A percentile compares a stretch with the other conserved stretches of the same genome.
These are phyloP conservation scores for Polydrusus pterygomalis DNA, from an alignment of 2,888 invertebrate species.

Conservation along the genomic window DNA sequence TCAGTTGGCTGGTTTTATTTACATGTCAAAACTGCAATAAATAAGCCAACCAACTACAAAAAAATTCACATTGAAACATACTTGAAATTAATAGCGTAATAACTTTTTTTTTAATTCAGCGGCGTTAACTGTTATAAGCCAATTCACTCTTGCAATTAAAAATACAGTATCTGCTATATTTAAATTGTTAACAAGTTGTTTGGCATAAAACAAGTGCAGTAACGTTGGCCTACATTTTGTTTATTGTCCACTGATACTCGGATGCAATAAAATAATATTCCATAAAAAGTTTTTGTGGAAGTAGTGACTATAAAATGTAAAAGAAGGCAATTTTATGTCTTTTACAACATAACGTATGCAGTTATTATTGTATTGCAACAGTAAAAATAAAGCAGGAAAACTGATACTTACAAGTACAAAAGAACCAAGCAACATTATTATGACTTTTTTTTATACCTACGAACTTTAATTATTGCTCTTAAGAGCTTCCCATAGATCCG, in stretches of 20 bases:
- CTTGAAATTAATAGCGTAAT: slow-evolving; percentile 5
- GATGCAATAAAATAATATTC: not conserved
- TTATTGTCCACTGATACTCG: slow-evolving; percentile 4
- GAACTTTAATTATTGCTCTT: no score
- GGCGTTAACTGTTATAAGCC: not conserved
- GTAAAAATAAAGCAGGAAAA: not conserved
- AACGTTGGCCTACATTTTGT: slow-evolving; percentile 24
- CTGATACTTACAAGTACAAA: not conserved
- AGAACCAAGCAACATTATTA: not conserved
- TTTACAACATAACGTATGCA: not conserved
- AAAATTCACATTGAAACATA: not conserved
- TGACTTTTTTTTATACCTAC: not conserved
- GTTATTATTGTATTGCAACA: not conserved
- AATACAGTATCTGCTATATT: not conserved
- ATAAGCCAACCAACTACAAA: not conserved
- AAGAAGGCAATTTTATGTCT: not conserved
- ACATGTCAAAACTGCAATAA: no score
- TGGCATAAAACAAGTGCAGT: slow-evolving; percentile 15
- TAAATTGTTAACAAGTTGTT: slow-evolving; percentile 5
- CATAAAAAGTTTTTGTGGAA: slow-evolving; percentile 7
- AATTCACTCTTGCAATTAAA: slow-evolving; percentile 7
- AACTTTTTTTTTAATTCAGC: not conserved
- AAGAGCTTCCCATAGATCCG: no score
- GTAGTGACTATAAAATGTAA: slow-evolving; percentile 10
- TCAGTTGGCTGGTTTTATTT: no score